Evolutionary conservation across 2,113 vertebrate genomes (phyloP).

Genomic region (Terrapene triunguis): DNA sequence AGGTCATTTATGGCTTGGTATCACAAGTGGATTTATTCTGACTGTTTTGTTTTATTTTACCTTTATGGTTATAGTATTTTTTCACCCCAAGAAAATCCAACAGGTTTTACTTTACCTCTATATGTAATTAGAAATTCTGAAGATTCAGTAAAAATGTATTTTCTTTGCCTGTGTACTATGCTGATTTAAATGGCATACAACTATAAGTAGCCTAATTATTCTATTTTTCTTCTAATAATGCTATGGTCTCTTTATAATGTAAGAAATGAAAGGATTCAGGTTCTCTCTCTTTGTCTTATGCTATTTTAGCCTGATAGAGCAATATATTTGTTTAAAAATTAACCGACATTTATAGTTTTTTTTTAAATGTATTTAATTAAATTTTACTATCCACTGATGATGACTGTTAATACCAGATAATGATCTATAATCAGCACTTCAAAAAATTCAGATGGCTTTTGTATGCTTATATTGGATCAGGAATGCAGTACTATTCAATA

Average conservation of each 20-base stretch:
- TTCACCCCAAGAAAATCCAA: slow-evolving; percentile 48
- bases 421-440: slow-evolving; percentile 39
- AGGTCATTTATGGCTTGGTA: background rate
- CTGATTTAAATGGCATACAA: background rate
- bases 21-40: background rate
- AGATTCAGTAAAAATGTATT: background rate
- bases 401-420: slow-evolving; percentile 30
- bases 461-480: slow-evolving; percentile 23
- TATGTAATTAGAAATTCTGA: background rate
- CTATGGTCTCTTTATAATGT: background rate
- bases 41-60: background rate
- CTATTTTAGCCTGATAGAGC: slow-evolving; percentile 49
- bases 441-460: slow-evolving; percentile 22
- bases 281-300: slow-evolving; percentile 10
- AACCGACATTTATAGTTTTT: background rate
- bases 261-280: slow-evolving; percentile 7
- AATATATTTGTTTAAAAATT: slow-evolving; percentile 45
- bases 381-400: slow-evolving; percentile 1
- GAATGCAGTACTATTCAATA: background rate
- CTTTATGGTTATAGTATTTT: slow-evolving; percentile 17
- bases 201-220: background rate
- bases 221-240: background rate
- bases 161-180: background rate
- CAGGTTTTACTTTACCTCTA: background rate
- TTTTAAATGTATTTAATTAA: background rate